Conservation (phyloP, 2,113 vertebrate genomes). For the Nesoenas mayeri region DNA sequence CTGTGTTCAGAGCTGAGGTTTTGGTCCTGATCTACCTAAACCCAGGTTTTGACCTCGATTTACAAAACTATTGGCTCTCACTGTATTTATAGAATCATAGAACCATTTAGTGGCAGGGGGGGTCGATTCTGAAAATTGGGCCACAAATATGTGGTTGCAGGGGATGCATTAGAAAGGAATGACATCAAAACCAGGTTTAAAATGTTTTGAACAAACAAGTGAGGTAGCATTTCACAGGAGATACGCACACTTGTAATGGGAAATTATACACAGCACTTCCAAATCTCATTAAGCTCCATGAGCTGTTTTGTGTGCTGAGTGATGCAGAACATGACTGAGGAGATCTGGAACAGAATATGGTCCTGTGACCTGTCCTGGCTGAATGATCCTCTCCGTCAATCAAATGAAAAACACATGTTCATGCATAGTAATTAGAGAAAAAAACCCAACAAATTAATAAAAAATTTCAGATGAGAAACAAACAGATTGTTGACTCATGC, state of each 20-base stretch:
- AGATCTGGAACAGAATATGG: neutral
- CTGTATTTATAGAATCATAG: neutral
- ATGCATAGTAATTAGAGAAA: neutral
- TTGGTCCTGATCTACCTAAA: neutral
- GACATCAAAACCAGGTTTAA: neutral
- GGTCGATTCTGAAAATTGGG: neutral
- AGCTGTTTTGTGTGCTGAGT: neutral
- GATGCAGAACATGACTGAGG: neutral
- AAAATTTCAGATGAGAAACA: neutral
- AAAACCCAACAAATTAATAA: neutral
- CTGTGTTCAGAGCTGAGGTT: neutral
- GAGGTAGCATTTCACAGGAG: neutral
- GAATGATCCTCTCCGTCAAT: neutral
- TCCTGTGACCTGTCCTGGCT: neutral
- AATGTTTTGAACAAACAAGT: neutral
- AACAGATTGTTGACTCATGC: neutral
- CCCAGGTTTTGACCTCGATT: neutral
- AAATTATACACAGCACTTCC: neutral
- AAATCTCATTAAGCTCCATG: neutral
- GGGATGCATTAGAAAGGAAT: neutral
- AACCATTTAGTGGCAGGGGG: neutral
- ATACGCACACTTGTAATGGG: neutral
- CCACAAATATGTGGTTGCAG: fast-evolving
- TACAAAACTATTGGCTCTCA: neutral
- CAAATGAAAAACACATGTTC: neutral